phyloP scores from a whole-genome alignment of 1,140 invertebrate species.

The Anoplophora glabripennis region DNA sequence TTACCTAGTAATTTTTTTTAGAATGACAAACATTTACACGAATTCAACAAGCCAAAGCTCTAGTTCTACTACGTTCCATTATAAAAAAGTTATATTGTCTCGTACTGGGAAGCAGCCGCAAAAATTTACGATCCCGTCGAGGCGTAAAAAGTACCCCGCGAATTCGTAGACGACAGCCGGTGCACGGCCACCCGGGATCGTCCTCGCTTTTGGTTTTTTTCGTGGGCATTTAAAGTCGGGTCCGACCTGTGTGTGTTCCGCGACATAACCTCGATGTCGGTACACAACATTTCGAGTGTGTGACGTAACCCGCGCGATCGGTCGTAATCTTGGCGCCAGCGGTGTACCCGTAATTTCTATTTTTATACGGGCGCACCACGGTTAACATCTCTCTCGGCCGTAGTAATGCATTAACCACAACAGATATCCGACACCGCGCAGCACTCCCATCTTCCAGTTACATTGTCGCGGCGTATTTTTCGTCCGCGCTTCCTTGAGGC shows the following conservation, averaged over 20 bases:
- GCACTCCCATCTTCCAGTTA: conserved; percentile 4
- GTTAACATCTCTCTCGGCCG: neutral
- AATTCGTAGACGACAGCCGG: neutral
- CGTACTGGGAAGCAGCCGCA: no score
- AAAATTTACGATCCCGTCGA: no score
- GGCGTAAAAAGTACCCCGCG: no score
- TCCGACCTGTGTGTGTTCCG: neutral
- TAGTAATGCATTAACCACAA: neutral
- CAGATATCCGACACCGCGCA: conserved; percentile 6
- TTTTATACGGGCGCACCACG: conserved; percentile 19
- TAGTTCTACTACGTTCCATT: no score
- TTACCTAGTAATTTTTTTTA: no score
- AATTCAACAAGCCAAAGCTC: no score
- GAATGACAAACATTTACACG: no score
- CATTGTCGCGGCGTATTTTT: neutral
- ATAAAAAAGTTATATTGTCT: no score
- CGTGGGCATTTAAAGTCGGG: neutral
- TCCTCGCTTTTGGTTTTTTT: neutral
- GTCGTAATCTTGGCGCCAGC: conserved; percentile 32
- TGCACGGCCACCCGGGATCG: neutral
- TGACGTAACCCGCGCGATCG: conserved; percentile 30
- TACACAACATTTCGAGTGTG: conserved; percentile 22
- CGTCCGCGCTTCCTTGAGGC: no score
- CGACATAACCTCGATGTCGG: conserved; percentile 12
- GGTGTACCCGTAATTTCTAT: conserved; percentile 30